phyloP scores from a whole-genome alignment of 2,888 invertebrate species.

The Rhagonycha lutea region DNA sequence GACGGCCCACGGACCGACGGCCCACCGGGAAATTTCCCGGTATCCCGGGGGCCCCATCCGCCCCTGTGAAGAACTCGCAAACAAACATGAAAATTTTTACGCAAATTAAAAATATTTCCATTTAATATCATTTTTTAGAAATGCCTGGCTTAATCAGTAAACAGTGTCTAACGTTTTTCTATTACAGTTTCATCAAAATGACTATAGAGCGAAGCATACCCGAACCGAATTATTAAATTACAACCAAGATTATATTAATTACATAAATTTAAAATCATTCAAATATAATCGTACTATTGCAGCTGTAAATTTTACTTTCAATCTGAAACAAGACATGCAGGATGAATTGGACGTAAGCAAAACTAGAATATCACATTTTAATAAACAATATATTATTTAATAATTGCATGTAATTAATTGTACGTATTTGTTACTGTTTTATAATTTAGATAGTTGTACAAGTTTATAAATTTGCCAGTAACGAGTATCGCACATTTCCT shows the following conservation, averaged over 20 bases:
- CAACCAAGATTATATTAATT: not conserved
- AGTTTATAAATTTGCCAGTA: not conserved
- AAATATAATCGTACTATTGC: not conserved
- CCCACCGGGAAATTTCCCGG: no score
- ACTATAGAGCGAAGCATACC: not conserved
- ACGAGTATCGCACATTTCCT: not conserved
- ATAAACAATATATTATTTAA: no score
- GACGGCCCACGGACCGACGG: no score
- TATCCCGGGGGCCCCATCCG: no score
- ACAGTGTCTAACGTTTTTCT: no score
- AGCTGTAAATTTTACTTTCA: not conserved
- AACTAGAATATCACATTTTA: not conserved
- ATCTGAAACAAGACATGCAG: not conserved
- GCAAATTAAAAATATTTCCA: no score
- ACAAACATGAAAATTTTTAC: no score
- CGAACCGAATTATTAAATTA: not conserved
- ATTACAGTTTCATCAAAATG: not conserved
- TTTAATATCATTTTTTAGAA: no score
- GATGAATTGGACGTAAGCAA: not conserved
- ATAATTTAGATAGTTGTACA: not conserved
- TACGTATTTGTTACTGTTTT: not conserved
- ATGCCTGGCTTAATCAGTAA: no score
- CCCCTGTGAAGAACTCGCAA: no score
- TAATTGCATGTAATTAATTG: no score
- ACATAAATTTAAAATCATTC: not conserved